Percentiles rank a stretch among this genome's conserved stretches.
These are phyloP conservation scores for Hypena proboscidalis DNA, from an alignment of 2,888 invertebrate species.

Conservation along the genomic window DNA sequence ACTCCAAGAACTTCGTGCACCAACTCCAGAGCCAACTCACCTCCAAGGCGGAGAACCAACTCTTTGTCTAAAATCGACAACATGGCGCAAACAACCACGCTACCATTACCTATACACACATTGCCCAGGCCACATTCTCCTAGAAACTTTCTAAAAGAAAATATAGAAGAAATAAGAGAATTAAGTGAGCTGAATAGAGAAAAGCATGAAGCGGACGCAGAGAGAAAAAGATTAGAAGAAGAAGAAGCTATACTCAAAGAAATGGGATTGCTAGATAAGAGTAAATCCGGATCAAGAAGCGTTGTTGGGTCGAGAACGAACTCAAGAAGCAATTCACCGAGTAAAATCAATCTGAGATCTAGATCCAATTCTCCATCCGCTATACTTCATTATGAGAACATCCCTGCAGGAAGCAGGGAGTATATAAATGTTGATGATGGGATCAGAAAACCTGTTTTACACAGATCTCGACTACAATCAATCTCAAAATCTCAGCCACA, in stretches of 20 bases:
- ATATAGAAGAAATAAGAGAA: conserved; percentile 79
- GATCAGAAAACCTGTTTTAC: conserved; percentile 60
- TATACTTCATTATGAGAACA: conserved; percentile 65
- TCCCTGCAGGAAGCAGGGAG: conserved; percentile 55
- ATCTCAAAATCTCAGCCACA: conserved; percentile 77
- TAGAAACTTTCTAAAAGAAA: conserved; percentile 77
- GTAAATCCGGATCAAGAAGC: conserved; percentile 44
- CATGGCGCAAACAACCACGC: conserved; percentile 71
- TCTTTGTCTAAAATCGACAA: conserved; percentile 74
- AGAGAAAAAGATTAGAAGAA: conserved; percentile 71
- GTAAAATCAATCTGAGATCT: conserved; percentile 69
- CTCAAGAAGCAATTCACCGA: conserved; percentile 74
- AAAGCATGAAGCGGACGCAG: conserved; percentile 77
- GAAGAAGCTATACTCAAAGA: conserved; percentile 78
- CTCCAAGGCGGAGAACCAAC: conserved; percentile 71
- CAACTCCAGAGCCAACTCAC: conserved; percentile 76
- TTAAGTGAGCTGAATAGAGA: conserved; percentile 80
- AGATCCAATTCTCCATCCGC: conserved; percentile 78
- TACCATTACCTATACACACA: conserved; percentile 57
- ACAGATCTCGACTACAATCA: conserved; percentile 67
- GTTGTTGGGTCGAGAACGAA: conserved; percentile 47
- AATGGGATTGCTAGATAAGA: conserved; percentile 75
- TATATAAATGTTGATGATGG: conserved; percentile 61
- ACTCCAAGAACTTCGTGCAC: conserved; percentile 79
- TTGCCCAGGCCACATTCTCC: conserved; percentile 71